Conservation (phyloP, 2,797 vertebrate species). For the Myripristis jacobus region DNA sequence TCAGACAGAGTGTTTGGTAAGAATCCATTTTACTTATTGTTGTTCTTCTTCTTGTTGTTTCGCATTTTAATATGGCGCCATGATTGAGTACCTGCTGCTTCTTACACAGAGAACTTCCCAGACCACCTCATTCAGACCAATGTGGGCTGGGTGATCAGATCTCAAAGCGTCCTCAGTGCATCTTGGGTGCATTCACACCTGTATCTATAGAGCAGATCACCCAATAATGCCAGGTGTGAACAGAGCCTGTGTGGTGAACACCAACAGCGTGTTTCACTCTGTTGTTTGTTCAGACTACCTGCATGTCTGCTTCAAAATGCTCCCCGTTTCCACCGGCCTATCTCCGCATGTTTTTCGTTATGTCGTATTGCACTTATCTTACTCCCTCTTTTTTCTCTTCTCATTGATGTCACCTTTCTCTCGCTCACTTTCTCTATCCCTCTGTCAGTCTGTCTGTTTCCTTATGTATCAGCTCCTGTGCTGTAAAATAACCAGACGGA, state of each 20-base stretch:
- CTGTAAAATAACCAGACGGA: not conserved
- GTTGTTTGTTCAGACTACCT: conserved; percentile 51
- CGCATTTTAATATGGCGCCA: too few species aligned
- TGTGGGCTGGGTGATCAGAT: too few species aligned
- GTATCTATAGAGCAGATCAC: too few species aligned
- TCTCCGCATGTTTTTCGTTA: conserved; percentile 20
- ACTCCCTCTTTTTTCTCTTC: conserved; percentile 6
- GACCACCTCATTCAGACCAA: too few species aligned
- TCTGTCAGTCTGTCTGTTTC: not conserved
- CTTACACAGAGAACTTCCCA: too few species aligned
- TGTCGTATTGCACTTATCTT: conserved; percentile 20
- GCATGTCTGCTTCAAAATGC: conserved; percentile 39
- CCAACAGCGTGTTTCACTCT: conserved; percentile 53
- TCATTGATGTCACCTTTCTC: not conserved
- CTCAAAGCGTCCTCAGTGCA: too few species aligned
- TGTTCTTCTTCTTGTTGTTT: too few species aligned
- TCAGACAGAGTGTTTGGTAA: too few species aligned
- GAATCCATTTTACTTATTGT: too few species aligned
- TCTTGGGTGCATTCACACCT: too few species aligned
- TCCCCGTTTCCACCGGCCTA: conserved; percentile 24
- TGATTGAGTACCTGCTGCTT: too few species aligned
- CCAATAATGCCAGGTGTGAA: too few species aligned
- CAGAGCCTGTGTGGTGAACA: conserved; percentile 53
- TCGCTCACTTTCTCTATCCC: not conserved
- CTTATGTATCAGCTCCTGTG: not conserved